Evolutionary conservation across 2,888 invertebrate genomes (phyloP).

Genomic region (Heliconius charithonia): DNA sequence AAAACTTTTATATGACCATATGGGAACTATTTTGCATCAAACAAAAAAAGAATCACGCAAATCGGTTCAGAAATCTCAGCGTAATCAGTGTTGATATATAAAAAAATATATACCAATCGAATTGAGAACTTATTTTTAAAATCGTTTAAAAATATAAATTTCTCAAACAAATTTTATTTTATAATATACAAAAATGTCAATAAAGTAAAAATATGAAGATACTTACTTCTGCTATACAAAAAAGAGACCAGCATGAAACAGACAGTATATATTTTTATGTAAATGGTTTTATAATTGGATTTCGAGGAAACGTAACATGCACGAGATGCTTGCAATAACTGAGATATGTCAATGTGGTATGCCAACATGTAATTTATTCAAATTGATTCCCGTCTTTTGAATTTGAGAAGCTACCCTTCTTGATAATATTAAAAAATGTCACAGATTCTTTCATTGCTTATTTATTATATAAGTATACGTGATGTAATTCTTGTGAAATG

Average conservation of each 20-base stretch:
- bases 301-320: slow-evolving; percentile 45
- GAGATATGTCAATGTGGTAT: slow-evolving; percentile 30
- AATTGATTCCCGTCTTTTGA: slow-evolving; percentile 7
- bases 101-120: too few species aligned
- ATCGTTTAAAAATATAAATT: too few species aligned
- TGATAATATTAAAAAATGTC: not conserved
- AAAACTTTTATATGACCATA: too few species aligned
- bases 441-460: not conserved
- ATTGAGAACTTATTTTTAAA: too few species aligned
- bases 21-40: too few species aligned
- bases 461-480: not conserved
- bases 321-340: slow-evolving; percentile 45
- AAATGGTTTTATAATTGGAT: slow-evolving; percentile 39
- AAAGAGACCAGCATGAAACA: not conserved
- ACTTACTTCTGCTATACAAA: not conserved
- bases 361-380: slow-evolving; percentile 31
- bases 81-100: too few species aligned
- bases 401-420: not conserved
- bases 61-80: too few species aligned
- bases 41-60: too few species aligned
- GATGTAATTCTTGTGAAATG: too few species aligned
- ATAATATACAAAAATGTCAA: not conserved
- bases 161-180: not conserved
- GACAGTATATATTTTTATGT: slow-evolving; percentile 19
- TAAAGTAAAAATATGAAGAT: too few species aligned